Evolutionary conservation across 2,888 invertebrate genomes (phyloP).

Genomic region (Zygogramma bicolorata): DNA sequence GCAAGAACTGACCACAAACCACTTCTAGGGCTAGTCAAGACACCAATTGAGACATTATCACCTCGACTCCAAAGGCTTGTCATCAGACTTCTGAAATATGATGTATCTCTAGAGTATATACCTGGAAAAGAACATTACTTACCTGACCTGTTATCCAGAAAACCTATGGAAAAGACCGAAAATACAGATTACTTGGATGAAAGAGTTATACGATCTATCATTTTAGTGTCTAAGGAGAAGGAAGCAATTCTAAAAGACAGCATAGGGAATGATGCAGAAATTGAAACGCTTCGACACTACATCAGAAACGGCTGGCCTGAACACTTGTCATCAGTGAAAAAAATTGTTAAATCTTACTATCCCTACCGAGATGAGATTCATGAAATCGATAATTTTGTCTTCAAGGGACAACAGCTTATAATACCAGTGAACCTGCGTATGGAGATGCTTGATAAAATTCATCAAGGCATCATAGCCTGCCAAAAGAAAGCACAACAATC

Average conservation of each 20-base stretch:
- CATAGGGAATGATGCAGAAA: background rate
- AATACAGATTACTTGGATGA: slow-evolving; percentile 22
- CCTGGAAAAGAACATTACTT: slow-evolving; percentile 35
- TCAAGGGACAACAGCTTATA: background rate
- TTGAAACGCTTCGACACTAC: too few species aligned
- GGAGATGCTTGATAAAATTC: background rate
- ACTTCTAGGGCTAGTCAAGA: slow-evolving; percentile 43
- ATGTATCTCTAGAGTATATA: slow-evolving; percentile 35
- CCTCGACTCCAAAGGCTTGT: slow-evolving; percentile 42
- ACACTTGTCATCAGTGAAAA: background rate
- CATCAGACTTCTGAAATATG: slow-evolving; percentile 37
- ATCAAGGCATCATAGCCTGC: background rate
- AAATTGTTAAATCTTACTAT: background rate
- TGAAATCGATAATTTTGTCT: background rate
- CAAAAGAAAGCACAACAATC: background rate
- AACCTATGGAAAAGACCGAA: slow-evolving; percentile 17
- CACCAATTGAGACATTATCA: slow-evolving; percentile 41
- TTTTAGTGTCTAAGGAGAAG: background rate
- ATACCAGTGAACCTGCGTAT: background rate
- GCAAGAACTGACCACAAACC: slow-evolving; percentile 43
- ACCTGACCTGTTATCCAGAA: slow-evolving; percentile 29
- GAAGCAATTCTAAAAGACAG: background rate
- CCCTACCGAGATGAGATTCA: background rate
- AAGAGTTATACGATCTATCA: background rate
- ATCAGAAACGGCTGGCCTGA: background rate